Percentiles rank a stretch among this genome's conserved stretches.
These are phyloP conservation scores for Eristalis intricaria DNA, from an alignment of 2,888 invertebrate genomes.

Conservation along the genomic window DNA sequence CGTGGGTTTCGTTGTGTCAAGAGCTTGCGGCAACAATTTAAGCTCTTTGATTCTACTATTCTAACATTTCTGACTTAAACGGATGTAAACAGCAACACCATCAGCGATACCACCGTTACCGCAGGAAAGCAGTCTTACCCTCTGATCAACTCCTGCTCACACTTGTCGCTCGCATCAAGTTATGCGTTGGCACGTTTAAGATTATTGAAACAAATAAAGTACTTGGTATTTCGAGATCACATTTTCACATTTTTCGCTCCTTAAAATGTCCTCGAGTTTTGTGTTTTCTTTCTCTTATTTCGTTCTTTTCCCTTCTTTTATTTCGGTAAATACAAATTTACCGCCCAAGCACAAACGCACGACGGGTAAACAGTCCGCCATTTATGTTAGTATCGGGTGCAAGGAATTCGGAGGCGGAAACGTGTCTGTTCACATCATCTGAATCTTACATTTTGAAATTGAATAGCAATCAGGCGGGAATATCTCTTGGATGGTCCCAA, in stretches of 20 bases:
- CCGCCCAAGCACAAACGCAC: slow-evolving; percentile 2
- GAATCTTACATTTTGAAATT: slow-evolving; percentile 65
- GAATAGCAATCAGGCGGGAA: slow-evolving; percentile 57
- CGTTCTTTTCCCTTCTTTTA: slow-evolving; percentile 8
- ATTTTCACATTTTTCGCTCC: slow-evolving; percentile 42
- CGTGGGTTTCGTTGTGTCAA: not conserved
- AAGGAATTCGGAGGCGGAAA: slow-evolving; percentile 47
- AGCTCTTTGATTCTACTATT: slow-evolving; percentile 41
- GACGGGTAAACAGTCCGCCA: slow-evolving; percentile 46
- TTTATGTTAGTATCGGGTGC: slow-evolving; percentile 30
- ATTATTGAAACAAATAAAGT: slow-evolving; percentile 66
- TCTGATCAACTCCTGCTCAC: not conserved
- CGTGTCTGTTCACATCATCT: slow-evolving; percentile 66
- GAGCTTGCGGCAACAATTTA: slow-evolving; percentile 46
- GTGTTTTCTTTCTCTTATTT: slow-evolving; percentile 4
- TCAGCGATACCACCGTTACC: slow-evolving; percentile 3
- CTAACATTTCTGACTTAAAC: slow-evolving; percentile 35
- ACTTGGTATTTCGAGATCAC: slow-evolving; percentile 55
- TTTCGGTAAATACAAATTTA: slow-evolving; percentile 45
- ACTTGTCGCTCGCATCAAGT: slow-evolving; percentile 16
- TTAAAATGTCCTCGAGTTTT: slow-evolving; percentile 27
- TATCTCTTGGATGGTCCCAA: slow-evolving; percentile 31
- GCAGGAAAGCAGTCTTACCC: not conserved
- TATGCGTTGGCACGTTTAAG: slow-evolving; percentile 49
- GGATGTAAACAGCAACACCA: slow-evolving; percentile 41